phyloP scores from a whole-genome alignment of 2,888 invertebrate genomes.

The Ryuthela nishihirai region DNA sequence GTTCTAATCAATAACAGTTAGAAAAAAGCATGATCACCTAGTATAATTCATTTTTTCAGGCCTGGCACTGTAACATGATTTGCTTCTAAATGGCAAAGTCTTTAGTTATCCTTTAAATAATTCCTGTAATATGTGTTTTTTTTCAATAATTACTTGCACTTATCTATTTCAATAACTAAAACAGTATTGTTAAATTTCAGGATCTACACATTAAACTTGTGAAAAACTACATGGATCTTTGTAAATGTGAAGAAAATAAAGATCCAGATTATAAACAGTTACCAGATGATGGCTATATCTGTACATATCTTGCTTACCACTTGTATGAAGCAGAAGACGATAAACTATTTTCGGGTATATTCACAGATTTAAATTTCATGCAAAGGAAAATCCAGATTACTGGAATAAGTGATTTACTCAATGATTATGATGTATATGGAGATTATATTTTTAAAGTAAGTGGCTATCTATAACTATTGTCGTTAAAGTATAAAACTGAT shows the following conservation, averaged over 20 bases:
- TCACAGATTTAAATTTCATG: constrained; percentile 65
- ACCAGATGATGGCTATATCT: constrained; percentile 68
- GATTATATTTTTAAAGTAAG: constrained; percentile 55
- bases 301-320: constrained; percentile 68
- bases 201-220: constrained; percentile 60
- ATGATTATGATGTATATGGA: constrained; percentile 64
- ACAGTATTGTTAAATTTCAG: constrained; percentile 45
- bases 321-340: constrained; percentile 57
- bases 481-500: too few species aligned
- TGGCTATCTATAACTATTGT: too few species aligned
- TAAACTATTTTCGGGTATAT: constrained; percentile 59
- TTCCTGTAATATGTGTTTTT: too few species aligned
- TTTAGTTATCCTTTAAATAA: too few species aligned
- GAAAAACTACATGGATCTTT: constrained; percentile 55
- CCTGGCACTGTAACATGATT: too few species aligned
- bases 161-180: neutral
- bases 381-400: constrained; percentile 65
- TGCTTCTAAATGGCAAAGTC: too few species aligned
- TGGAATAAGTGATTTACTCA: constrained; percentile 65
- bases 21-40: too few species aligned
- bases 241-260: neutral
- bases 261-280: constrained; percentile 57
- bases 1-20: too few species aligned
- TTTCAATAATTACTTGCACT: neutral
- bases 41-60: too few species aligned